Evolutionary conservation across 2,888 invertebrate species (phyloP).

Genomic region (Himalopsyche anomala): DNA sequence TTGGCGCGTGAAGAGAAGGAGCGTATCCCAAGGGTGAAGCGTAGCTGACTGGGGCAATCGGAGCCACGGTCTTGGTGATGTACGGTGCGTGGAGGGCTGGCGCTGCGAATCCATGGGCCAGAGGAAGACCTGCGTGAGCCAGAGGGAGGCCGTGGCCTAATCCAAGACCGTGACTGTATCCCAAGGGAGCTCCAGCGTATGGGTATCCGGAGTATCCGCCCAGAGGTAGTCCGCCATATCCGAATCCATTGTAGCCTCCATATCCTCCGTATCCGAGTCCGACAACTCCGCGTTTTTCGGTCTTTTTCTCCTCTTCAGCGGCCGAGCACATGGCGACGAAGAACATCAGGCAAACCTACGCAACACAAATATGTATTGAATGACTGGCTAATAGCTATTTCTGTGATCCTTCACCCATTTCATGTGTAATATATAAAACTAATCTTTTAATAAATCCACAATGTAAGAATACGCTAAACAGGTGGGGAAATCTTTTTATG

Average conservation of each 20-base stretch:
- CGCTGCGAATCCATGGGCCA: conserved; percentile 47
- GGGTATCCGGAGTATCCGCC: conserved; percentile 46
- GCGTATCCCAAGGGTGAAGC: conserved; percentile 53
- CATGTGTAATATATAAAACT: no score
- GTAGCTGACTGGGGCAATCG: conserved; percentile 55
- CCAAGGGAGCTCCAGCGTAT: conserved; percentile 36
- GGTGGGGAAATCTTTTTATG: no score
- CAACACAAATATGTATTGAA: no score
- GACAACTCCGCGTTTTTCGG: conserved; percentile 74
- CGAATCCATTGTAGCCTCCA: conserved; percentile 66
- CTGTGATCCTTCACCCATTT: no score
- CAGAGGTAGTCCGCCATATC: conserved; percentile 66
- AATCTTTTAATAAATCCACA: no score
- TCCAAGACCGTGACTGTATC: conserved; percentile 53
- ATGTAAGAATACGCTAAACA: no score
- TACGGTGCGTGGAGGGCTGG: conserved; percentile 66
- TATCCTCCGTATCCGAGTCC: conserved; percentile 71
- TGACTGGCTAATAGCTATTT: no score
- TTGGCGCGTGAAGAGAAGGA: conserved; percentile 58
- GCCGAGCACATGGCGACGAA: conserved; percentile 72
- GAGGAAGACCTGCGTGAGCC: conserved; percentile 35
- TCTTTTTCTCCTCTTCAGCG: conserved; percentile 74
- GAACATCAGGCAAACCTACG: conserved; percentile 68
- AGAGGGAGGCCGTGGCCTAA: conserved; percentile 50
- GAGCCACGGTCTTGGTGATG: conserved; percentile 60